A percentile compares a stretch with the other conserved stretches of the same genome.
These are phyloP conservation scores for Leptestheria dahalacensis DNA, from an alignment of 1,140 invertebrate genomes.

Conservation along the genomic window DNA sequence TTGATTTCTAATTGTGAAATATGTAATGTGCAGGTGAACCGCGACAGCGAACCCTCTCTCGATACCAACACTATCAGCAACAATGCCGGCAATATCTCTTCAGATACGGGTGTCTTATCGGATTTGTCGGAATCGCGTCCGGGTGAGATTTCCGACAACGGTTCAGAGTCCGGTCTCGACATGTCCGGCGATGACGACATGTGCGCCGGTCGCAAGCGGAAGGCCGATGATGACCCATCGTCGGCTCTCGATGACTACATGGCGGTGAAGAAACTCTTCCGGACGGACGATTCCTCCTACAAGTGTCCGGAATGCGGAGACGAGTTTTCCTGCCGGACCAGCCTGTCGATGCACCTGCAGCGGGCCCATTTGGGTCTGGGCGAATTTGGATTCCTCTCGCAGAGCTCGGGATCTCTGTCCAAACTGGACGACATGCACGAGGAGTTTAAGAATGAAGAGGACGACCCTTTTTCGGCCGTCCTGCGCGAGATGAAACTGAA, in stretches of 20 bases:
- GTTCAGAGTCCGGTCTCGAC: background rate
- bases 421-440: slow-evolving; percentile 12
- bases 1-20: no score
- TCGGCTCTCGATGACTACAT: background rate
- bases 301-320: slow-evolving; percentile 7
- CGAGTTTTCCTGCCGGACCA: slow-evolving; percentile 19
- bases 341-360: slow-evolving; percentile 21
- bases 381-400: slow-evolving; percentile 28
- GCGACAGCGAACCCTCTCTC: background rate
- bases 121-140: slow-evolving; percentile 9
- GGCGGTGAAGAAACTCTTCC: background rate
- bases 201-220: background rate
- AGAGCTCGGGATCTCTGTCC: slow-evolving; percentile 26
- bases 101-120: slow-evolving; percentile 4
- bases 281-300: background rate
- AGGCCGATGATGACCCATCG: background rate
- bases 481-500: slow-evolving; percentile 70
- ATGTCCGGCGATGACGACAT: background rate
- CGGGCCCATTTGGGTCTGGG: slow-evolving; percentile 22
- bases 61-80: background rate
- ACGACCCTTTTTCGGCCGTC: slow-evolving; percentile 53
- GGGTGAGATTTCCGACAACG: background rate
- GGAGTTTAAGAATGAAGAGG: slow-evolving; percentile 39
- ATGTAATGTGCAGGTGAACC: slow-evolving; percentile 1
- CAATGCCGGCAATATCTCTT: background rate